Evolutionary conservation across 2,888 invertebrate genomes (phyloP).

Genomic region (Corbicula japonica): DNA sequence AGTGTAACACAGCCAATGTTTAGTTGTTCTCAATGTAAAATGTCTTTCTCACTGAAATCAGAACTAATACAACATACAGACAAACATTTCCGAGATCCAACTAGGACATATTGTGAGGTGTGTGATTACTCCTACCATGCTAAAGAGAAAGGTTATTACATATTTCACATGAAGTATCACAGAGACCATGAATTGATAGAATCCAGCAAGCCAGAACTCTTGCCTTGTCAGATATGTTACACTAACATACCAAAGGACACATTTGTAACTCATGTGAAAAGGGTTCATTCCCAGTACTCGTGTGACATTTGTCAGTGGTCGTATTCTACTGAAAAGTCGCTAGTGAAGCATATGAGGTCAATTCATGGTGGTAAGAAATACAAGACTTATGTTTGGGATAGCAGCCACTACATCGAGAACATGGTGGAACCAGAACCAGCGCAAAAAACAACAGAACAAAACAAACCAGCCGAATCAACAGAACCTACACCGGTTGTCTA

Average conservation of each 20-base stretch:
- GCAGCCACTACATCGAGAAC: conserved; percentile 32
- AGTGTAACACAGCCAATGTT: conserved; percentile 37
- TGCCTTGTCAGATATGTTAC: conserved; percentile 51
- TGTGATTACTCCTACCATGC: conserved; percentile 48
- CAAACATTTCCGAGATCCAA: conserved; percentile 51
- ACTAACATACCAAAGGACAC: conserved; percentile 33
- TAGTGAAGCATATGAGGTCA: conserved; percentile 49
- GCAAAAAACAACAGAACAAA: too few species aligned
- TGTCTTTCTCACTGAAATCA: conserved; percentile 48
- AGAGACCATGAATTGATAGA: conserved; percentile 36
- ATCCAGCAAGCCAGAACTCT: conserved; percentile 25
- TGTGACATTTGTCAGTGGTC: conserved; percentile 64
- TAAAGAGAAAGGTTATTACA: conserved; percentile 57
- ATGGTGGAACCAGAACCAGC: conserved; percentile 27
- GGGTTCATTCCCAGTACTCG: conserved; percentile 43
- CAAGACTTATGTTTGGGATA: conserved; percentile 30
- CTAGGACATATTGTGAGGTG: conserved; percentile 49
- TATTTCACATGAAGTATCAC: conserved; percentile 63
- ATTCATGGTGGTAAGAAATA: conserved; percentile 47
- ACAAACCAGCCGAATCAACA: too few species aligned
- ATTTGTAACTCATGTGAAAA: conserved; percentile 44
- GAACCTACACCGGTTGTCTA: conserved; percentile 38
- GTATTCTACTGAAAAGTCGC: conserved; percentile 44
- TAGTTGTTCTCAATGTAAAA: conserved; percentile 54
- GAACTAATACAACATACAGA: conserved; percentile 50